phyloP scores from a whole-genome alignment of 1,140 invertebrate species.

The Penaeus vannamei region DNA sequence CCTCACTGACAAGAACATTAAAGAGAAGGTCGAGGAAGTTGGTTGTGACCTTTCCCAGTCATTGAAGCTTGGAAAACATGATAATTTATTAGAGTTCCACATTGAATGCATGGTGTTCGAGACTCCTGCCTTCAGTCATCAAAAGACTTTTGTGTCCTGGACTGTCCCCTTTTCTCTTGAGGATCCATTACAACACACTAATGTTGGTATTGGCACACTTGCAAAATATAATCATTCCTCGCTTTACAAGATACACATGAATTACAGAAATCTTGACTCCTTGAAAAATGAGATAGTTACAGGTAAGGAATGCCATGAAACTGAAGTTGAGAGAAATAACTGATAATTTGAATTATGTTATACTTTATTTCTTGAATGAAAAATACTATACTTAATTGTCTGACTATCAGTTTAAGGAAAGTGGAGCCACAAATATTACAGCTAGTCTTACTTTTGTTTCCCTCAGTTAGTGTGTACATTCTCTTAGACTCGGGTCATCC shows the following conservation, averaged over 20 bases:
- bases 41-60: conserved; percentile 30
- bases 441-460: neutral
- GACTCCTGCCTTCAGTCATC: conserved; percentile 8
- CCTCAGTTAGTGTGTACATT: conserved; percentile 58
- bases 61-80: conserved; percentile 50
- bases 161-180: conserved; percentile 60
- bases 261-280: conserved; percentile 49
- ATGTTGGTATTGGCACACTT: conserved; percentile 46
- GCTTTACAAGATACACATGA: conserved; percentile 60
- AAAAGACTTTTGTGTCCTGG: conserved; percentile 60
- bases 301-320: conserved; percentile 26
- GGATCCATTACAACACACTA: conserved; percentile 59
- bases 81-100: conserved; percentile 61
- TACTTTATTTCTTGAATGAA: too few species aligned
- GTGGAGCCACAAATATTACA: neutral
- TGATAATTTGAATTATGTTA: too few species aligned
- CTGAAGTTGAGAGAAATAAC: too few species aligned
- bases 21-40: conserved; percentile 31
- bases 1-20: conserved; percentile 33
- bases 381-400: neutral
- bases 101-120: conserved; percentile 49
- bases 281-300: conserved; percentile 52
- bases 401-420: neutral
- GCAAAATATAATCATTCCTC: conserved; percentile 53
- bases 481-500: conserved; percentile 59